Percentiles rank a stretch among this genome's conserved stretches.
These are phyloP conservation scores for Ganaspis brasiliensis DNA, from an alignment of 2,888 invertebrate genomes.

Conservation along the genomic window DNA sequence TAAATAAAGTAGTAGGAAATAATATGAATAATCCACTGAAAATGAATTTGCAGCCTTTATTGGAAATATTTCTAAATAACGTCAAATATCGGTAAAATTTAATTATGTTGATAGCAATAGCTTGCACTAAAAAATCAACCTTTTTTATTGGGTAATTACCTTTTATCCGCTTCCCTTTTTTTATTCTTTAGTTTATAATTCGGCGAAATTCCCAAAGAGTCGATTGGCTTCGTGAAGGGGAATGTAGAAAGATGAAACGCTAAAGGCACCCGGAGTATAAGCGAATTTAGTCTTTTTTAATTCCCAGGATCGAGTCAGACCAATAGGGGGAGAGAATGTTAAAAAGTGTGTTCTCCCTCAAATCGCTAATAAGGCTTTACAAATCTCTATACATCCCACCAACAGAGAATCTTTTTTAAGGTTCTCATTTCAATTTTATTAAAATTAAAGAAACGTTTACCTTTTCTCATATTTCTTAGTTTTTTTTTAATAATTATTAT, in stretches of 20 bases:
- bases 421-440: conserved; percentile 61
- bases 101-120: no score
- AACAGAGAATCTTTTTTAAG: conserved; percentile 60
- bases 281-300: conserved; percentile 79
- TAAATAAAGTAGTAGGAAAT: no score
- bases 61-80: no score
- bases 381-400: conserved; percentile 74
- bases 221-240: conserved; percentile 26
- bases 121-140: background rate
- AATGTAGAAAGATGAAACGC: conserved; percentile 49
- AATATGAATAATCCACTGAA: no score
- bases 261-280: conserved; percentile 62
- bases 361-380: conserved; percentile 78
- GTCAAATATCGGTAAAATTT: no score
- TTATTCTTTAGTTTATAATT: conserved; percentile 38
- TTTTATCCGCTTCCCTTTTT: background rate
- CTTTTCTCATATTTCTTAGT: no score
- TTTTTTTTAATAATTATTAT: no score
- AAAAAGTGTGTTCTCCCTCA: conserved; percentile 64
- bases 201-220: conserved; percentile 35
- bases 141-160: background rate
- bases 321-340: conserved; percentile 52
- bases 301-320: conserved; percentile 67
- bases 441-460: background rate
- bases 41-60: no score